Conservation (phyloP, 2,888 invertebrate genomes). For the Ferrisia virgata region DNA sequence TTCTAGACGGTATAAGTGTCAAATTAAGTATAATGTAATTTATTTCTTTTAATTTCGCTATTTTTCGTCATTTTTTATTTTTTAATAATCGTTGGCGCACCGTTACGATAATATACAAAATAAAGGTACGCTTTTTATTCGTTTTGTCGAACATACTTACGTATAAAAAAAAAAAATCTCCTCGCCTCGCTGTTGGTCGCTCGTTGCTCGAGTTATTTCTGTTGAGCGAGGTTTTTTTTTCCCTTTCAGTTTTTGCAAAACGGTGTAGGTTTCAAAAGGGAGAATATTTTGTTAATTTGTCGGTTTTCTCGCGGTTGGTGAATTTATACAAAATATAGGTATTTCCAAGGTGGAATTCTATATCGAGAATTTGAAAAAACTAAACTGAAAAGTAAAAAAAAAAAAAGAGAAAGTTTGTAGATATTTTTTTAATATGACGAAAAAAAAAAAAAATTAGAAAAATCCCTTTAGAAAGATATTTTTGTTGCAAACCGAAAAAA, state of each 20-base stretch:
- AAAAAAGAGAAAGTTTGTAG: not conserved
- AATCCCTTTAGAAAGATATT: not conserved
- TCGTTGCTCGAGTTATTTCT: not conserved
- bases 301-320: not conserved
- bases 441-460: not conserved
- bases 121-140: not conserved
- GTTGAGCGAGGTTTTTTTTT: not conserved
- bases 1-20: conserved; percentile 10
- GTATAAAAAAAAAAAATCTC: not conserved
- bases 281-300: not conserved
- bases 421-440: not conserved
- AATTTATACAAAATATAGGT: not conserved
- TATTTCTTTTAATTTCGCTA: conserved; percentile 11
- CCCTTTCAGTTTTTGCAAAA: not conserved
- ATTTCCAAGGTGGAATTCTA: not conserved
- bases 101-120: not conserved
- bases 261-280: not conserved
- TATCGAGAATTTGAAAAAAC: not conserved
- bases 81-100: not conserved
- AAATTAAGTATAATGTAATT: conserved; percentile 16
- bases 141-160: not conserved
- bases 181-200: too few species aligned
- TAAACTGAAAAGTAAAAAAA: too few species aligned
- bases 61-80: not conserved
- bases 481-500: not conserved